Conservation (phyloP, 2,888 invertebrate genomes). For the Cyrtodaria siliqua region DNA sequence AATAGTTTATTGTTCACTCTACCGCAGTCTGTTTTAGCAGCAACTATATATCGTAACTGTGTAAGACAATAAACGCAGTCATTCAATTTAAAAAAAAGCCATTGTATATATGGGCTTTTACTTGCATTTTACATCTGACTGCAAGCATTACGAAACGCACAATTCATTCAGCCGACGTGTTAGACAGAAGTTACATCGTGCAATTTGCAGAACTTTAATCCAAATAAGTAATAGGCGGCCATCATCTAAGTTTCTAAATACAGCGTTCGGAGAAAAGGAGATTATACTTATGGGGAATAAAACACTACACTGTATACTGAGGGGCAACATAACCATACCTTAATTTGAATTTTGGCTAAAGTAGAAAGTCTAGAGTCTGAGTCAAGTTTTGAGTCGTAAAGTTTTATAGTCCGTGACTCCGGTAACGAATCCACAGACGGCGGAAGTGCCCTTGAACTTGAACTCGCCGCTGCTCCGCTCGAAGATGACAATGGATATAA, state of each 20-base stretch:
- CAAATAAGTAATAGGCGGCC: constrained; percentile 40
- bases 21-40: not conserved
- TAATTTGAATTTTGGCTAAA: constrained; percentile 79
- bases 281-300: no score
- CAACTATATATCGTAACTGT: not conserved
- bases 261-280: not conserved
- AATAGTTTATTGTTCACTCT: no score
- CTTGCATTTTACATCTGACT: constrained; percentile 37
- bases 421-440: constrained; percentile 48
- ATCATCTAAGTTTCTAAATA: constrained; percentile 10
- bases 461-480: constrained; percentile 14
- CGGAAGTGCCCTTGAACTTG: constrained; percentile 29
- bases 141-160: constrained; percentile 70
- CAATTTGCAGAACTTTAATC: constrained; percentile 20
- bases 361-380: constrained; percentile 70
- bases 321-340: no score
- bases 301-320: no score
- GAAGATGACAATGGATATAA: constrained; percentile 63
- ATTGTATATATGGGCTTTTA: not conserved
- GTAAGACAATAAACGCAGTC: constrained; percentile 31
- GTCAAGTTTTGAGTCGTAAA: constrained; percentile 56
- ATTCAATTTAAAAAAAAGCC: constrained; percentile 17
- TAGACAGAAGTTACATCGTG: constrained; percentile 50
- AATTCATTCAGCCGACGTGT: constrained; percentile 46
- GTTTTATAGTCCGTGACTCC: constrained; percentile 53